Percentiles rank a stretch among this genome's conserved stretches.
Conservation (phyloP, 1,140 invertebrate genomes). For the Saccostrea cuccullata region DNA sequence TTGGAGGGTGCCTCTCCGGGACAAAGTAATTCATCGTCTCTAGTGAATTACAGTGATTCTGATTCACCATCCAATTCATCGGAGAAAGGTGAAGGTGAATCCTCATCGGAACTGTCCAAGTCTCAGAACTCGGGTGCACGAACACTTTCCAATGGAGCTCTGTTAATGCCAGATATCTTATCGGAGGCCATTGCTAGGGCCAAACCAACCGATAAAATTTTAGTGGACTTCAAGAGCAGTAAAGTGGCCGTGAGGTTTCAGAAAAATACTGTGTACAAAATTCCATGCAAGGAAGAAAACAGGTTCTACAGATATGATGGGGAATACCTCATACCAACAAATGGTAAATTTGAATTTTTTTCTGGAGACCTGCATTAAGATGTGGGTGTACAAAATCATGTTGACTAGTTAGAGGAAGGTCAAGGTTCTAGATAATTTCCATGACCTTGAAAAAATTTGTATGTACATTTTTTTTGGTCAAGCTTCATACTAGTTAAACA, state of each 20-base stretch:
- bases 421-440: background rate
- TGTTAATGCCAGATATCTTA: background rate
- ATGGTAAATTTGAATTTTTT: background rate
- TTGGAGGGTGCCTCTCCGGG: background rate
- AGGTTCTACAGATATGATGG: slow-evolving; percentile 10
- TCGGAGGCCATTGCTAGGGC: background rate
- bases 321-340: background rate
- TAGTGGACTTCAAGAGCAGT: background rate
- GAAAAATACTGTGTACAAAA: background rate
- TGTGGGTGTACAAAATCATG: too few relatives aligned
- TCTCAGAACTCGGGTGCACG: background rate
- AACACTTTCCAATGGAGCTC: background rate
- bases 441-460: background rate
- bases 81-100: background rate
- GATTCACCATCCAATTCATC: slow-evolving; percentile 1
- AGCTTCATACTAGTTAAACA: too few relatives aligned
- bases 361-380: too few relatives aligned
- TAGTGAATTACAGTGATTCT: slow-evolving; percentile 13
- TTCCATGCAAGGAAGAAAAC: background rate
- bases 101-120: background rate
- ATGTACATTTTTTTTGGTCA: background rate
- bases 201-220: background rate
- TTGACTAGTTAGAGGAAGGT: too few relatives aligned
- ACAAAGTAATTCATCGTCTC: background rate
- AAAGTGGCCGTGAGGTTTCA: background rate